A percentile compares a stretch with the other conserved stretches of the same genome.
These are phyloP conservation scores for Hydroisotoma schaefferi DNA, from an alignment of 2,888 invertebrate genomes.

Conservation along the genomic window DNA sequence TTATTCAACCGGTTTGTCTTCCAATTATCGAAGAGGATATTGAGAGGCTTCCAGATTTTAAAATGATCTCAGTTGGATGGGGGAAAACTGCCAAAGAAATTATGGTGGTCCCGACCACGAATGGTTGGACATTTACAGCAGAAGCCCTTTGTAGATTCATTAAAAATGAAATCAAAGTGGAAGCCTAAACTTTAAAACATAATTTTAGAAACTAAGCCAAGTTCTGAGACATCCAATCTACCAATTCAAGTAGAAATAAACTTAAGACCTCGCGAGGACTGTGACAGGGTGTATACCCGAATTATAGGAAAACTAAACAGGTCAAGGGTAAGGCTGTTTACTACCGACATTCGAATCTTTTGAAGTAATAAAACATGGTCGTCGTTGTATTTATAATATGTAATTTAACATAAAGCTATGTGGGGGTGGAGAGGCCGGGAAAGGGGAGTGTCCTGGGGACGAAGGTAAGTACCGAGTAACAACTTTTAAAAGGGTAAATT, in stretches of 20 bases:
- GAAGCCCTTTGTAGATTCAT: too few relatives aligned
- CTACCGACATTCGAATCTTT: neutral
- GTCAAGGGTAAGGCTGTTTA: slow-evolving; percentile 26
- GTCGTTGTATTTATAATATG: neutral
- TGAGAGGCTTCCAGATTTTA: slow-evolving; percentile 20
- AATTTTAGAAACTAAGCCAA: too few relatives aligned
- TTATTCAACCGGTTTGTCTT: slow-evolving; percentile 40
- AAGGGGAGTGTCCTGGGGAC: slow-evolving; percentile 41
- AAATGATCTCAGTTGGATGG: slow-evolving; percentile 38
- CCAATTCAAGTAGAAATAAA: slow-evolving; percentile 27
- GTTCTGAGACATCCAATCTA: slow-evolving; percentile 16
- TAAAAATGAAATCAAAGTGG: neutral
- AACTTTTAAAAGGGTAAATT: neutral
- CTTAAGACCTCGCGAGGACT: slow-evolving; percentile 25
- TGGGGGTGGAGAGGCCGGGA: slow-evolving; percentile 35
- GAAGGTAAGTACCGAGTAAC: slow-evolving; percentile 35
- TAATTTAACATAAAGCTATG: slow-evolving; percentile 29
- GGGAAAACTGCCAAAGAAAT: slow-evolving; percentile 28
- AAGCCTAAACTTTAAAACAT: too few relatives aligned
- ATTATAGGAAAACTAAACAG: slow-evolving; percentile 30
- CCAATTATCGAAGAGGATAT: slow-evolving; percentile 30
- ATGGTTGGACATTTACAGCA: too few relatives aligned
- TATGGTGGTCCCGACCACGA: too few relatives aligned
- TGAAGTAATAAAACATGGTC: neutral
- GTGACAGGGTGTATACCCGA: slow-evolving; percentile 36